Percentiles rank a stretch among this genome's conserved stretches.
These are phyloP conservation scores for Reticulitermes lucifugus DNA, from an alignment of 2,888 invertebrate species.

Conservation along the genomic window DNA sequence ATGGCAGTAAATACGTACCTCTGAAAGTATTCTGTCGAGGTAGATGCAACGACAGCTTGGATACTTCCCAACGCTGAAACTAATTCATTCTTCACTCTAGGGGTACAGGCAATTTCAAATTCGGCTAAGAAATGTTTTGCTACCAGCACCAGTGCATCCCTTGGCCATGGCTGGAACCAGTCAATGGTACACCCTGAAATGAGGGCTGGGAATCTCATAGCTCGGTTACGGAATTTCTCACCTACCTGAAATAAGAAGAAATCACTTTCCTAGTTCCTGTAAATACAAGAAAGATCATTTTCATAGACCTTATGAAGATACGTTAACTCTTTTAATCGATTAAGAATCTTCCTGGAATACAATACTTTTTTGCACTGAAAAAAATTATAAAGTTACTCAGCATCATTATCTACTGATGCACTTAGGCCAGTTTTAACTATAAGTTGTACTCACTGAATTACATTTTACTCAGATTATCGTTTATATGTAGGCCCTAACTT, in stretches of 20 bases:
- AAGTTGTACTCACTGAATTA: too few relatives aligned
- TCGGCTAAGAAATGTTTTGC: constrained; percentile 91
- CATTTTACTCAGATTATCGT: too few relatives aligned
- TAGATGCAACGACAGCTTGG: constrained; percentile 90
- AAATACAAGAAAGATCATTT: too few relatives aligned
- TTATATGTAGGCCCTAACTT: too few relatives aligned
- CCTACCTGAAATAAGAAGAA: constrained; percentile 75
- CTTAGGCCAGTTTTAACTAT: too few relatives aligned
- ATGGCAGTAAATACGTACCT: constrained; percentile 60
- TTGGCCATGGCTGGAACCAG: constrained; percentile 99
- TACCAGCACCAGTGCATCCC: constrained; percentile 92
- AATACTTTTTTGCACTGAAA: too few relatives aligned
- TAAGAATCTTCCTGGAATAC: too few relatives aligned
- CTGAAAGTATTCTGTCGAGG: constrained; percentile 89
- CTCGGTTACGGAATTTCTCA: constrained; percentile 93
- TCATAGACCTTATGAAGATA: too few relatives aligned
- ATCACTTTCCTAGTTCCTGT: not conserved
- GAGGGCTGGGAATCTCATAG: constrained; percentile 92
- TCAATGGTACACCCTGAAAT: constrained; percentile 98
- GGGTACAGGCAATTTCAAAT: constrained; percentile 89
- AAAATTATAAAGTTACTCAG: too few relatives aligned
- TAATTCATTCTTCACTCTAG: constrained; percentile 84
- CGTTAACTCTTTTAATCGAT: too few relatives aligned
- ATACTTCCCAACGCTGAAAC: constrained; percentile 93
- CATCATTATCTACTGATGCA: too few relatives aligned